Base-by-base conservation (phyloP, 2,797 vertebrate genomes). In the Toxotes lorentzi region DNA sequence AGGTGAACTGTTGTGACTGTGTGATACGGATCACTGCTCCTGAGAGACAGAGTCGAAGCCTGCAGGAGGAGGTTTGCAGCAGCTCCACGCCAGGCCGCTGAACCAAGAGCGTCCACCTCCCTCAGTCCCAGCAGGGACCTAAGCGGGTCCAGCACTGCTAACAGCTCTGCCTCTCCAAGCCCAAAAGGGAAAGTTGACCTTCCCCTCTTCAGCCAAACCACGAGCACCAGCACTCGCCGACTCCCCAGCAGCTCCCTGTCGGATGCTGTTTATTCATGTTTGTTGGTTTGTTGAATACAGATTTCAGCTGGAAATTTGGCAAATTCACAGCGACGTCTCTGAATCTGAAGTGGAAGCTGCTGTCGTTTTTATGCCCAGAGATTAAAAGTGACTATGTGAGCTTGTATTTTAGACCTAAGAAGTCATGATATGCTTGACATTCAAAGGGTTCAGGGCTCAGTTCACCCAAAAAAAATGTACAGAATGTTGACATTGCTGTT, bases 1-100 rank as follows among this genome's bases (percentile, higher is more conserved):
- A 87, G 76, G 58, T 81, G 79, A 84, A 74, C 73, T 84, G 69
- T 58, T 77, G 74, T 73, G 82, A 86, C 77, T 74, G 72, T 2
- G 43, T 56, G 70, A 60, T 76, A 32, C 1, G 41, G 70, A 81
- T 86, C 85, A n/a, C 5, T 66, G 81, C 71, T 77, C 77, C 71
- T 38, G 32, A 50, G 70, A 76, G 70, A 67, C 62, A 0, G 32
- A 45, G 62, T 24, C 4, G 16, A 4, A 65, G 8, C 9, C 7
- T 0, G 2, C 65, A 71, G 71, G 65, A 58, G 27, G 8, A 70
- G 59, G 21, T 56, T 27, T 59, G 45, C 53, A 13, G 51, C 47
- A 24, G 67, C 27, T 74, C 38, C 50, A 24, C 41, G 4, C 12
- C 0, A 4, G 60, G 27, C 10, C 21, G 1, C 4, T 59, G 66